Percentiles rank a stretch among this genome's conserved stretches.
These are phyloP conservation scores for Tragelaphus strepsiceros DNA, from an alignment of 2,113 vertebrate genomes.

Conservation along the genomic window DNA sequence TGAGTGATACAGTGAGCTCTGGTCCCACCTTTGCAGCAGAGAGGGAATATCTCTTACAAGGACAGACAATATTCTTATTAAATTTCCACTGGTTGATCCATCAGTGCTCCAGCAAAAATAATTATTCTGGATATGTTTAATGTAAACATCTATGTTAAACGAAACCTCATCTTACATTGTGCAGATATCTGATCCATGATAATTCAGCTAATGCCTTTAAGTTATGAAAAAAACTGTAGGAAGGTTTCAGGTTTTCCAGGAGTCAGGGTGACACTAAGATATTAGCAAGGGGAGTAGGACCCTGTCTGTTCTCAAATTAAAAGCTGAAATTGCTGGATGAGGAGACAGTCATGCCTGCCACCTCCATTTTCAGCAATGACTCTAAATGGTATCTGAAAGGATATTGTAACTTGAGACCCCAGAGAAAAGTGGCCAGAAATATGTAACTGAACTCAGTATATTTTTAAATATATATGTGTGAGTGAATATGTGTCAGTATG, in stretches of 20 bases:
- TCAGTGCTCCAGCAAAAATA: conserved; percentile 73
- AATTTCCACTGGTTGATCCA: conserved; percentile 74
- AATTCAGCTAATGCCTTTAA: conserved; percentile 68
- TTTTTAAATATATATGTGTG: neutral
- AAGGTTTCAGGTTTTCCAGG: conserved; percentile 52
- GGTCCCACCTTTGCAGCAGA: conserved; percentile 69
- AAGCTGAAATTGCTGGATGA: neutral
- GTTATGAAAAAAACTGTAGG: conserved; percentile 59
- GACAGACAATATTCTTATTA: conserved; percentile 77
- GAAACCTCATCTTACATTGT: conserved; percentile 75
- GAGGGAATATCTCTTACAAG: conserved; percentile 76
- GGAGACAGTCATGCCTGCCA: neutral
- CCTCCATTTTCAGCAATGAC: rapidly evolving
- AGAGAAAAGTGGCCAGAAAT: neutral
- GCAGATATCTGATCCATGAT: conserved; percentile 63
- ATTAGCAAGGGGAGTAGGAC: neutral
- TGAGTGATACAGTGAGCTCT: conserved; percentile 74
- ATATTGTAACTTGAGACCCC: neutral
- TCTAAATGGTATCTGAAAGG: neutral
- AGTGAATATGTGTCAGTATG: neutral
- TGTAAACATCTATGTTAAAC: conserved; percentile 76
- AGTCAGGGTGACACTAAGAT: neutral
- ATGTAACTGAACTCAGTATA: neutral
- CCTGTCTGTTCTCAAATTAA: neutral
- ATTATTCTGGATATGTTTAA: conserved; percentile 78